Conservation (phyloP, 2,797 vertebrate species). For the Aplochiton taeniatus region DNA sequence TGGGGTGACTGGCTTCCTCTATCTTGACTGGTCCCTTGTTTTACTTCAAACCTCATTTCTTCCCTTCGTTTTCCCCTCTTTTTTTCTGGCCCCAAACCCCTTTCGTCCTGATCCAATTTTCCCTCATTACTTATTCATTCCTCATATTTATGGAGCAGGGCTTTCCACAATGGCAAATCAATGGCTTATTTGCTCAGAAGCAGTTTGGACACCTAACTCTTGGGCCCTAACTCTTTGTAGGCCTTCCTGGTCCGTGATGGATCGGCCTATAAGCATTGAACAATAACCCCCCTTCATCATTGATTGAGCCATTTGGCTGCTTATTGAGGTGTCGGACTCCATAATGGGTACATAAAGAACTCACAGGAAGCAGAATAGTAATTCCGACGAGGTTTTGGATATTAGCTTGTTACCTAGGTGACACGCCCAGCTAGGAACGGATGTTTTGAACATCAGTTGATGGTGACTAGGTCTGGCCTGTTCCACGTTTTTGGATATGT, state of each 20-base stretch:
- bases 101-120: conserved; percentile 2
- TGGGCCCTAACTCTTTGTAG: neutral
- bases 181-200: conserved; percentile 9
- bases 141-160: conserved; percentile 6
- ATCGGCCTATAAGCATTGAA: neutral
- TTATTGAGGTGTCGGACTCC: no score
- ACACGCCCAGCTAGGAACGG: no score
- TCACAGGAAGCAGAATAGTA: no score
- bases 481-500: no score
- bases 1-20: neutral
- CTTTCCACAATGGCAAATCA: conserved; percentile 1
- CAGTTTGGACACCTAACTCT: neutral
- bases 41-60: neutral
- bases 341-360: no score
- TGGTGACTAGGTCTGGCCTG: no score
- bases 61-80: neutral
- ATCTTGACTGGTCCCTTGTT: neutral
- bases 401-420: no score
- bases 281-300: neutral
- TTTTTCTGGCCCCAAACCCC: conserved; percentile 7
- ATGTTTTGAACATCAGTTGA: no score
- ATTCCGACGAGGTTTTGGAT: no score
- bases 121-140: conserved; percentile 13
- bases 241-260: neutral
- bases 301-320: no score